phyloP scores from a whole-genome alignment of 2,113 vertebrate genomes.

The Elgaria multicarinata region DNA sequence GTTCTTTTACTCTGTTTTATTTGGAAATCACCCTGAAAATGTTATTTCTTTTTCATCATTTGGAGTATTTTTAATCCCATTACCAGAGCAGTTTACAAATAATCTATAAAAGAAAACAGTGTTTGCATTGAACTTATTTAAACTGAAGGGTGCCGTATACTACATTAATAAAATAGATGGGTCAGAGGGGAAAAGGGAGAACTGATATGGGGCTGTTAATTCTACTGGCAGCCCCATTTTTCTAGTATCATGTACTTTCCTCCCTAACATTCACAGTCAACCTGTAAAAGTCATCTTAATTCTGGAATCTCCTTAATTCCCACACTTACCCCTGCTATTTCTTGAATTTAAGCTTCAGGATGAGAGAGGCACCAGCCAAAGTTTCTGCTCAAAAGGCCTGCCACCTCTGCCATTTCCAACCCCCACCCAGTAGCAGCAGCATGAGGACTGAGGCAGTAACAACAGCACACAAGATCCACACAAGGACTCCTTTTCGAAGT shows the following conservation, averaged over 20 bases:
- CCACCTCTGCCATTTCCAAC: background rate
- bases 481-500: constrained; percentile 12
- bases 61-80: background rate
- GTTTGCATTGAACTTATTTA: background rate
- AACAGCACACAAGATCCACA: background rate
- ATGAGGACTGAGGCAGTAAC: background rate
- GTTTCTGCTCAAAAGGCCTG: background rate
- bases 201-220: background rate
- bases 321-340: constrained; percentile 5
- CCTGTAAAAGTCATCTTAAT: background rate
- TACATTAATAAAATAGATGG: background rate
- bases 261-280: background rate
- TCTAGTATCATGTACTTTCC: background rate
- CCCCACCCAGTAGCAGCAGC: background rate
- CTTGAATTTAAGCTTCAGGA: background rate
- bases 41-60: background rate
- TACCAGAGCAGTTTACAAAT: too few relatives aligned
- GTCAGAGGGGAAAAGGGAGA: too few relatives aligned
- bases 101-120: too few relatives aligned
- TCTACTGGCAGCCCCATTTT: background rate
- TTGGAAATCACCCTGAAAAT: background rate
- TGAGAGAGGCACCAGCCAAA: background rate
- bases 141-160: background rate
- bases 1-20: background rate
- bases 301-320: background rate